Evolutionary conservation across 2,797 vertebrate species (phyloP).

Genomic region (Sphenopsis melanotis): DNA sequence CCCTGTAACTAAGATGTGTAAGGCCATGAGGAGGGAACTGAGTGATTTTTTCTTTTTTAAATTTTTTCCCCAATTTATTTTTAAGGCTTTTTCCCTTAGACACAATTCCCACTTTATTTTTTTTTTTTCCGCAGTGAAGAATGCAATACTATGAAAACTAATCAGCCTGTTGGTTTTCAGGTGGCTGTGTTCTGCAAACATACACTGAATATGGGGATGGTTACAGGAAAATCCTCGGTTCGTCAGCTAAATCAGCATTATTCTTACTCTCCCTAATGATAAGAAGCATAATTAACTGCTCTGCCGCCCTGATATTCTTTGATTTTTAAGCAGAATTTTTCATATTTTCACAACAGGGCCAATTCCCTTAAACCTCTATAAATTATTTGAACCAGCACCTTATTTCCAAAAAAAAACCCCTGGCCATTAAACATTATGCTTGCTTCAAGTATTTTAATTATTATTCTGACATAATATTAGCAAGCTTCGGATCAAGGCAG

Average conservation of each 20-base stretch:
- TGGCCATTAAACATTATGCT: not conserved
- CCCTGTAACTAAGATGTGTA: not conserved
- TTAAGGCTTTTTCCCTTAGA: not conserved
- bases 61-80: not conserved
- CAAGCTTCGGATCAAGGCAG: not conserved
- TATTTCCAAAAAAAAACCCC: not conserved
- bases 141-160: slow-evolving; percentile 25
- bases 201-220: not conserved
- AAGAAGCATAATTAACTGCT: slow-evolving; percentile 45
- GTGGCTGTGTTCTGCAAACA: not conserved
- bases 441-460: not conserved
- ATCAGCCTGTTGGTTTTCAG: slow-evolving; percentile 31
- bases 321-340: slow-evolving; percentile 13
- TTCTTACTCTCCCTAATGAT: not conserved
- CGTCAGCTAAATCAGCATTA: slow-evolving; percentile 43
- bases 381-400: not conserved
- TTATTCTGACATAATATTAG: not conserved
- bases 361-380: not conserved
- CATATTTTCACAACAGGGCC: not conserved
- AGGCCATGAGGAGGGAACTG: not conserved
- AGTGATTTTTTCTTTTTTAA: not conserved
- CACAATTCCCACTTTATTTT: rapidly evolving
- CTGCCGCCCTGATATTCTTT: not conserved
- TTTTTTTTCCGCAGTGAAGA: not conserved
- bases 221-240: slow-evolving; percentile 5